Evolutionary conservation across 2,113 vertebrate species (phyloP), one percentile per base, ranked within the genome.

Genomic region (Pardalotus punctatus): DNA sequence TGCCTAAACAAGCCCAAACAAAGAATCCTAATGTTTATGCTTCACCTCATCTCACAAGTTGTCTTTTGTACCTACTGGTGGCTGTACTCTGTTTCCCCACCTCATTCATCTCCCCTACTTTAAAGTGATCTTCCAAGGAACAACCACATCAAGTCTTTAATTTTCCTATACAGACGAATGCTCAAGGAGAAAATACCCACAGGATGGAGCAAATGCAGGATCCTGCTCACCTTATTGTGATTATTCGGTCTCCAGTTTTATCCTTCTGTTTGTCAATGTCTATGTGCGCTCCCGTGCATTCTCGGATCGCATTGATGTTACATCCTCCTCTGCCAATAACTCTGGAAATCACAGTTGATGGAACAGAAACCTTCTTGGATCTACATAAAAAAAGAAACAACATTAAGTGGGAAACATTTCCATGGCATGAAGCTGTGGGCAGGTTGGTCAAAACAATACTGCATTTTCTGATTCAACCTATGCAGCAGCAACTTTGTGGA

Each of bases 251-350:
- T 93, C 99, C 99, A 22, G 99, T 99, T 97, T 99, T 99, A 98
- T 99, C 99, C 96, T 99, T 99, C 97, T 99, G 99, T 86, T 99
- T 99, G 98, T 99, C 99, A 28, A 99, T 99, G 64, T 99, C 99
- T 95, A 99, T 99, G 94, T 99, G 99, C 4, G 99, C 99, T 81
- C 99, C 99, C 4, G 99, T 99, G 96, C 99, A 99, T 66, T 99
- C 99, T 43, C 99, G 98, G 94, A 99, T 99, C 2, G 99, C 99
- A 8, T 99, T 99, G 97, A 99, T 99, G 97, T 99, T 99, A 93
- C 99, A 99, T 76, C 99, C 99, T 61, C 99, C 99, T 98, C 99
- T 97, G 92, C 99, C 99, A 98, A 99, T 99, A 89, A 99, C 99
- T 97, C 99, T 98, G 95, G 99, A 99, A 86, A 99, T 99, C 25